These are phyloP conservation scores for Ispidina picta DNA, from an alignment of 2,797 vertebrate species.

Conservation along the genomic window DNA sequence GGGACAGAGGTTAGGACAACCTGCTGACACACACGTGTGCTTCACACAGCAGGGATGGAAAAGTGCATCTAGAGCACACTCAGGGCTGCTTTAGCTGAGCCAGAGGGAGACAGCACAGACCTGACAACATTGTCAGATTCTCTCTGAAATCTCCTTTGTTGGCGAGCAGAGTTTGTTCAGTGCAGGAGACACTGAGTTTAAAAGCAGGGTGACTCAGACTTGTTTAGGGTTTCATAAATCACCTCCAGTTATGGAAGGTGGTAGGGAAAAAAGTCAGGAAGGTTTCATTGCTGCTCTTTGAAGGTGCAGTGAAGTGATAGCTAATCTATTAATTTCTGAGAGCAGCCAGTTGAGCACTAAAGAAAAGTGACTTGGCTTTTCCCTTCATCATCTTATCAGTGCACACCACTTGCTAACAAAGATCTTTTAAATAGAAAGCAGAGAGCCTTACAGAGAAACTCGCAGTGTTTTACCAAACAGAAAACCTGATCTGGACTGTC, in stretches of 20 bases:
- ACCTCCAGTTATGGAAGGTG: not conserved
- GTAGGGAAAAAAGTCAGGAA: constrained; percentile 12
- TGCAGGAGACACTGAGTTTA: not conserved
- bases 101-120: not conserved
- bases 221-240: constrained; percentile 39
- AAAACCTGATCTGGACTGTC: not conserved
- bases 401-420: not conserved
- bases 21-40: accelerated
- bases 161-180: not conserved
- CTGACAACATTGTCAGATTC: not conserved
- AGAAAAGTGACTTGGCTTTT: constrained; percentile 1
- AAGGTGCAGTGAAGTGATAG: not conserved
- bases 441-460: not conserved
- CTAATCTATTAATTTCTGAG: constrained; percentile 15
- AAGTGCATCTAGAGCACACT: not conserved
- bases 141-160: constrained; percentile 11
- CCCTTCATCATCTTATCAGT: not conserved
- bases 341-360: not conserved
- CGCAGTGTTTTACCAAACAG: not conserved
- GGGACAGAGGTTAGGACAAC: accelerated
- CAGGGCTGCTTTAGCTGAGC: constrained; percentile 2
- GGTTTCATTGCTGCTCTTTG: constrained; percentile 30
- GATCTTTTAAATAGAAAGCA: not conserved
- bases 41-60: not conserved
- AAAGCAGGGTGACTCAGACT: constrained; percentile 46